Base-by-base conservation (phyloP, 2,888 invertebrate genomes). In the Halictus quadricinctus region DNA sequence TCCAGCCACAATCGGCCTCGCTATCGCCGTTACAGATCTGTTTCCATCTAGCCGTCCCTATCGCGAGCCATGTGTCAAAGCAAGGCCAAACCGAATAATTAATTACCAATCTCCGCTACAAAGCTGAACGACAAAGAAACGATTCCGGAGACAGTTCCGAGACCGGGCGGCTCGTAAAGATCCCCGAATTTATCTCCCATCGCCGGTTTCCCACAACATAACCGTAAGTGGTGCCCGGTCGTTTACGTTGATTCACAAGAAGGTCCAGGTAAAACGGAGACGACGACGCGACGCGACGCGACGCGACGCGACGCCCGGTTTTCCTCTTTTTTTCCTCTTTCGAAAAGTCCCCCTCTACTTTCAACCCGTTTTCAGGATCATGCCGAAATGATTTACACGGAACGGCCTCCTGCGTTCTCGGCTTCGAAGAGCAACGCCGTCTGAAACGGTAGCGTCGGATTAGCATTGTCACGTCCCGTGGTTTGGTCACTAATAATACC, bases 351-450 rank as follows among this genome's bases (percentile, higher is more conserved):
- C 54, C 54, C 54, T 54, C 54, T 21, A 7, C 21, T 21, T n/a
- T 81, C 83, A 84, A 83, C 84, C 76, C 81, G 82, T 83, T 73
- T 43, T 70, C 73, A n/a, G 70, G 46, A 85, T 79, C 81, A 84
- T 66, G 70, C 54, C 72, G 25, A 73, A 36, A 36, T 88, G 86
- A 90, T 91, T 90, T 90, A 89, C 87, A 72, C 75, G 41, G 36
- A 29, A 74, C 48, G 18, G 69, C 76, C 60, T 36, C 36, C 36
- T n/a, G 13, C 25, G 29, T 48, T 41, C 8, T 18, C 50, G 72
- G 74, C 76, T 85, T 88, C 82, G 85, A 87, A 87, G 79, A 82
- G 64, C 81, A 75, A 54, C 46, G 82, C 80, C 81, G 76, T 58
- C 46, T 3, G 21, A n/a, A 54, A 54, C 54, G 8, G 54, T 54